Percentiles rank a stretch among this genome's conserved stretches.
phyloP scores from a whole-genome alignment of 2,113 vertebrate species.

The Ahaetulla prasina region DNA sequence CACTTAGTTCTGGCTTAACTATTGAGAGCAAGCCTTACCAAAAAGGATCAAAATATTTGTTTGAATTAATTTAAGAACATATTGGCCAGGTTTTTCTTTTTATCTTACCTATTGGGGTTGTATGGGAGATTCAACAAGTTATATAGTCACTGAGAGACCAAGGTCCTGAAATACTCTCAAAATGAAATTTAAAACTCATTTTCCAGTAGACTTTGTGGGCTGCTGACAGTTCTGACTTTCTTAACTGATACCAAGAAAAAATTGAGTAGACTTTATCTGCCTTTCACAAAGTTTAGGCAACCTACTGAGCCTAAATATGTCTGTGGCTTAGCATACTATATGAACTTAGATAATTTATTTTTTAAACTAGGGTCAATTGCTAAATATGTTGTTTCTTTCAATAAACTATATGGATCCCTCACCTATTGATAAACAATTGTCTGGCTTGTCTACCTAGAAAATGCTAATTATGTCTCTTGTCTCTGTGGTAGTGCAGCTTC shows the following conservation, averaged over 20 bases:
- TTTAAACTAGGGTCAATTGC: background rate
- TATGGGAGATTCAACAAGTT: background rate
- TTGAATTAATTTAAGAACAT: background rate
- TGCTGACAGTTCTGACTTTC: background rate
- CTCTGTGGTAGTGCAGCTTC: background rate
- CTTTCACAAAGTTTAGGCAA: background rate
- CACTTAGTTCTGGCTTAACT: background rate
- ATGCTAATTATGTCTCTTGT: background rate
- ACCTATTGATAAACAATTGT: background rate
- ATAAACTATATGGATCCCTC: background rate
- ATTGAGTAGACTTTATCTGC: background rate
- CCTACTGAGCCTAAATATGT: background rate
- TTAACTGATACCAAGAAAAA: background rate
- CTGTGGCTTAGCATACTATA: background rate
- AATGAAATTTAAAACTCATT: background rate
- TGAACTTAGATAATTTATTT: background rate
- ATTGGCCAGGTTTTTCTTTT: background rate
- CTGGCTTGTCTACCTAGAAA: background rate
- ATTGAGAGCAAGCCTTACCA: background rate
- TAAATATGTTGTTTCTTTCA: background rate
- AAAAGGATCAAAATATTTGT: background rate
- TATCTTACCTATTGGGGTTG: background rate
- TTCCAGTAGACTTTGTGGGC: background rate
- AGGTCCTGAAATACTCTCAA: background rate
- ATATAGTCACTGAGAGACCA: too few species aligned